phyloP scores from a whole-genome alignment of 1,140 invertebrate species.

The Hetaerina americana region DNA sequence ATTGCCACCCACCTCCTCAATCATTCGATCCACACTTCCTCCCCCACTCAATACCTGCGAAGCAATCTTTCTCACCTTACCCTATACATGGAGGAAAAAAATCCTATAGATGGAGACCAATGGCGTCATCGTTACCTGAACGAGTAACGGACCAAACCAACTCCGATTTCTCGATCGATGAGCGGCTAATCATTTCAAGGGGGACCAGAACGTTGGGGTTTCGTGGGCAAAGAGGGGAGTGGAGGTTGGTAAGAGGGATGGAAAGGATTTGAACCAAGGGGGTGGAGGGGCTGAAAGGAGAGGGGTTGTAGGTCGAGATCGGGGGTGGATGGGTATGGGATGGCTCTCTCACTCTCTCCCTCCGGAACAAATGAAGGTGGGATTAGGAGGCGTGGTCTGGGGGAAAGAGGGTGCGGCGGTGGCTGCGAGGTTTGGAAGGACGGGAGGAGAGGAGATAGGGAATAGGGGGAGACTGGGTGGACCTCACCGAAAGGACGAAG shows the following conservation, averaged over 20 bases:
- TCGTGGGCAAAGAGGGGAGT: too few relatives aligned
- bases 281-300: too few relatives aligned
- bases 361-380: neutral
- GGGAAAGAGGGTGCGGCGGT: too few relatives aligned
- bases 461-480: too few relatives aligned
- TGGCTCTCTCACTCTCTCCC: neutral
- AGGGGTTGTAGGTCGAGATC: neutral
- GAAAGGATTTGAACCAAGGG: too few relatives aligned
- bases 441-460: too few relatives aligned
- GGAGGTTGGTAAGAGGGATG: too few relatives aligned
- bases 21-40: neutral
- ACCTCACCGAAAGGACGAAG: neutral
- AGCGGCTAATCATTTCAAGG: neutral
- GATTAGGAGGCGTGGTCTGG: neutral
- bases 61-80: neutral
- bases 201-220: too few relatives aligned
- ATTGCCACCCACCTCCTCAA: too few relatives aligned
- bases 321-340: neutral
- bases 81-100: too few relatives aligned
- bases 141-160: neutral
- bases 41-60: neutral
- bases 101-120: neutral
- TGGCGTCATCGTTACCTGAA: neutral
- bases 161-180: neutral
- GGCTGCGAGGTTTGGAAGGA: too few relatives aligned